Conservation (phyloP, 2,113 vertebrate species). For the Etheostoma cragini region DNA sequence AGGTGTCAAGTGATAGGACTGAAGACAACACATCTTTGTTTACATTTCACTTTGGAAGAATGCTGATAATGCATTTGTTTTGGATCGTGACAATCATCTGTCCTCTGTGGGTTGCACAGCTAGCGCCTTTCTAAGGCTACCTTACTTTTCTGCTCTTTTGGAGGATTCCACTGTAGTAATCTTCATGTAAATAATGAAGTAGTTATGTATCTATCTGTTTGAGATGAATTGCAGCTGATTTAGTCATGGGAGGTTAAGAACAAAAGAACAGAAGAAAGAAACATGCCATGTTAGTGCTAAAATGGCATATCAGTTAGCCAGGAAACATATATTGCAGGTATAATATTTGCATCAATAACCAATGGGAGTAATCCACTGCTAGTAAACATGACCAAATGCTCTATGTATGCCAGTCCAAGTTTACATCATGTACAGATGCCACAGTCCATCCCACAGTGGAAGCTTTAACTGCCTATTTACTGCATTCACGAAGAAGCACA, state of each 20-base stretch:
- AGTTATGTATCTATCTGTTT: too few species aligned
- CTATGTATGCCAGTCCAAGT: not conserved
- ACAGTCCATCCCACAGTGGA: not conserved
- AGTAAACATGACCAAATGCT: slow-evolving; percentile 1
- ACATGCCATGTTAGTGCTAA: too few species aligned
- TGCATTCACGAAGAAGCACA: slow-evolving; percentile 9
- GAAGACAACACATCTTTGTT: slow-evolving; percentile 62
- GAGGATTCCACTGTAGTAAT: too few species aligned
- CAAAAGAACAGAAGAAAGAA: too few species aligned
- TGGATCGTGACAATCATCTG: slow-evolving; percentile 40
- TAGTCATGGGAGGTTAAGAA: too few species aligned
- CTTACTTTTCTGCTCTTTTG: too few species aligned
- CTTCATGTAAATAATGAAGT: too few species aligned
- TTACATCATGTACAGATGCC: slow-evolving; percentile 11
- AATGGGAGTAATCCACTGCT: too few species aligned
- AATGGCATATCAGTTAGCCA: too few species aligned
- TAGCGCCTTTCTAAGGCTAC: not conserved
- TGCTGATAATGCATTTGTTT: slow-evolving; percentile 55
- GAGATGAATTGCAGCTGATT: too few species aligned
- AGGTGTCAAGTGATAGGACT: slow-evolving; percentile 62
- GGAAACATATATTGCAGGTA: too few species aligned
- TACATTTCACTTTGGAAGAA: slow-evolving; percentile 48
- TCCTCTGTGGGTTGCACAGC: slow-evolving; percentile 14
- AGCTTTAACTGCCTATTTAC: slow-evolving; percentile 16
- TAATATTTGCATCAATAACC: too few species aligned